Percentiles rank a stretch among this genome's conserved stretches.
These are phyloP conservation scores for Troilus luridus DNA, from an alignment of 2,888 invertebrate genomes.

Conservation along the genomic window DNA sequence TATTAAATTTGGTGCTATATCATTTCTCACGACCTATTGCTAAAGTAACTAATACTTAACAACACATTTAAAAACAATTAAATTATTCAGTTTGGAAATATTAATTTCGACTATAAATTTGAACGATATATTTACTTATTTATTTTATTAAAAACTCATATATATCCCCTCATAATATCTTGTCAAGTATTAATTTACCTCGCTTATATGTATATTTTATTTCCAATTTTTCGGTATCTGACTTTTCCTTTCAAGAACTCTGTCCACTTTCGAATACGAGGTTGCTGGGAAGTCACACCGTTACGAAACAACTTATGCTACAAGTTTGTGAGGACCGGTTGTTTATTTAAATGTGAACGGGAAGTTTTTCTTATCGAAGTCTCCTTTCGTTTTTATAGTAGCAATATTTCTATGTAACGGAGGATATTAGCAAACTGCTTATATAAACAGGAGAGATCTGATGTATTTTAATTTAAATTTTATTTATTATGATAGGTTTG, in stretches of 20 bases:
- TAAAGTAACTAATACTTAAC: too few relatives aligned
- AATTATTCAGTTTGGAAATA: too few relatives aligned
- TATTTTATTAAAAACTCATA: too few relatives aligned
- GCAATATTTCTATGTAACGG: not conserved
- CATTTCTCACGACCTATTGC: too few relatives aligned
- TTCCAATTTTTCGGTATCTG: not conserved
- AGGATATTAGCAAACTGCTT: not conserved
- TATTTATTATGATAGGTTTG: too few relatives aligned
- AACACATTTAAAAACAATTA: too few relatives aligned
- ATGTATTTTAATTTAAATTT: not conserved
- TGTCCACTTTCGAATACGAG: not conserved
- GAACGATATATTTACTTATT: too few relatives aligned
- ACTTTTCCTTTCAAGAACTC: not conserved
- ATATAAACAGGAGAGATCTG: not conserved
- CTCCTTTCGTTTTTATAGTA: not conserved
- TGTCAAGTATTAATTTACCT: too few relatives aligned
- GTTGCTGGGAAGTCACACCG: not conserved
- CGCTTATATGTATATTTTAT: not conserved
- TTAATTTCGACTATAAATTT: too few relatives aligned
- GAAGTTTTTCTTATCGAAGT: not conserved
- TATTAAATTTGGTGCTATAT: too few relatives aligned
- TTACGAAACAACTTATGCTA: not conserved
- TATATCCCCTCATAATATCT: too few relatives aligned
- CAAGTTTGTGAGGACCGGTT: not conserved
- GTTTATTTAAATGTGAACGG: constrained; percentile 16